Evolutionary conservation across 2,113 vertebrate species (phyloP), one percentile per base, ranked within the genome.

Genomic region (Accipiter cooperii): DNA sequence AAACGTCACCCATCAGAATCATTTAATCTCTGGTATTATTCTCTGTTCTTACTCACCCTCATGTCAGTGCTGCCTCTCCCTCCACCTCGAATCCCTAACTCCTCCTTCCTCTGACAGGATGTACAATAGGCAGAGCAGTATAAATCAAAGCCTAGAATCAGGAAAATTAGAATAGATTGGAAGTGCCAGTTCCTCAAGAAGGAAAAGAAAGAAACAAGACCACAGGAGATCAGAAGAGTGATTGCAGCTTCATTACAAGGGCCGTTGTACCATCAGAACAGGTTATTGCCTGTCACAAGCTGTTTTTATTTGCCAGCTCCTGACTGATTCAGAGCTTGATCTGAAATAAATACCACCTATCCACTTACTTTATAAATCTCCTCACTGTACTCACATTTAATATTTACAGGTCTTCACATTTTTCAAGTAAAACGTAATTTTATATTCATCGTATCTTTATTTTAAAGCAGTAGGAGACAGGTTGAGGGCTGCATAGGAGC

Each of bases 281-380:
- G 87, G 91, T 96, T 97, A 96, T 96, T 97, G 89, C 91, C 93
- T 97, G 95, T 95, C 93, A 96, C 92, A 96, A 90, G 57, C 74
- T 60, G 85, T 38, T 97, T 92, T 96, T 91, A 93, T 96, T 97
- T 97, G 71, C 74, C 61, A 86, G 47, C 31, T 91, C 34, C 75
- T 95, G 91, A 79, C 77, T 92, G 87, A 89, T 63, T 57, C 21
- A 86, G 80, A 64, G 63, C 64, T 92, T 81, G 44, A 84, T 93
- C 83, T 95, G 83, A 94, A 96, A 89, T 91, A 94, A 93, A 84
- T 83, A n/a, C 63, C 34, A 83, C 33, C 66, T 83, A 63, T 47
- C 49, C 63, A 73, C 60, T 86, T 90, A 54, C 46, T 79, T 85
- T 77, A 58, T 90, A 92, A 87, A 89, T 83, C 83, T 93, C 63